Evolutionary conservation across 1,140 invertebrate species (phyloP).

Genomic region (Nephotettix cincticeps): DNA sequence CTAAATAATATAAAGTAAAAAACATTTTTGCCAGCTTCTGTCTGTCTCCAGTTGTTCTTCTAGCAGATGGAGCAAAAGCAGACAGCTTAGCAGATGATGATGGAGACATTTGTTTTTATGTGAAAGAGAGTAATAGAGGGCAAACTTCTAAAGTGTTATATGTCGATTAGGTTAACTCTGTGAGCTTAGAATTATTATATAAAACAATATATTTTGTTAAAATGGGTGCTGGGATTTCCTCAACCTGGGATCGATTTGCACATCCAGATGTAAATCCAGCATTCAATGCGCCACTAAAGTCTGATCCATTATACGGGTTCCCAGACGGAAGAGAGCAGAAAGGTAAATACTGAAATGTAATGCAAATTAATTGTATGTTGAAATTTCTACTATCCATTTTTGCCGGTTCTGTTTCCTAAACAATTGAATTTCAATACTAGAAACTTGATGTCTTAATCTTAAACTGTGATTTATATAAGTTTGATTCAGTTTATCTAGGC

Average conservation of each 20-base stretch:
- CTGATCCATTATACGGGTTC: slow-evolving; percentile 78
- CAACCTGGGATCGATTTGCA: slow-evolving; percentile 37
- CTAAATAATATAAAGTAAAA: too few species aligned
- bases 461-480: too few species aligned
- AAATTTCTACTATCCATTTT: background rate
- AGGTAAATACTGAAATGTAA: too few species aligned
- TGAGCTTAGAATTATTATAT: background rate
- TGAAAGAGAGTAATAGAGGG: background rate
- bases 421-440: too few species aligned
- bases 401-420: background rate
- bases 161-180: background rate
- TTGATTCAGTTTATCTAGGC: too few species aligned
- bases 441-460: too few species aligned
- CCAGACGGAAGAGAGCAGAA: slow-evolving; percentile 68
- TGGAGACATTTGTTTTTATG: too few species aligned
- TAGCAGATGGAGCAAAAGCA: too few species aligned
- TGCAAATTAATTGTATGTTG: slow-evolving; percentile 36
- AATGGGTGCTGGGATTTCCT: background rate
- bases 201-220: background rate
- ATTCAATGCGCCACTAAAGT: slow-evolving; percentile 62
- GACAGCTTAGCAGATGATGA: too few species aligned
- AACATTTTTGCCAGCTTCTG: too few species aligned
- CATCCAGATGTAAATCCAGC: slow-evolving; percentile 59
- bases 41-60: too few species aligned
- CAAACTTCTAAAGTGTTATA: background rate